These are phyloP conservation scores for Oryzias celebensis DNA, from an alignment of 2,113 vertebrate species.

Conservation along the genomic window DNA sequence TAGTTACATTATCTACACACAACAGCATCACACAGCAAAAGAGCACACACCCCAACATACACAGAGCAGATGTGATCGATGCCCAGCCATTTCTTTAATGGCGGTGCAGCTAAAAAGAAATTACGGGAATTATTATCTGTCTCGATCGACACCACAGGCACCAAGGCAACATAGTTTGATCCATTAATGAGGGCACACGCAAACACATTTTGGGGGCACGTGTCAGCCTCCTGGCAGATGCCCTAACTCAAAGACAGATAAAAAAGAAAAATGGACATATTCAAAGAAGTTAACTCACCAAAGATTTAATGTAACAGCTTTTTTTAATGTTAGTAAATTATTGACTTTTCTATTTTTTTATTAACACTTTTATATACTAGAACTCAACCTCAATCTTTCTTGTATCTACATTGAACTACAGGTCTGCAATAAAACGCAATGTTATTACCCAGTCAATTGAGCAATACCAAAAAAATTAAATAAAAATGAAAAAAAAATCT, in stretches of 20 bases:
- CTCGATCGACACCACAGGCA: slow-evolving; percentile 41
- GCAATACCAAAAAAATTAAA: slow-evolving; percentile 23
- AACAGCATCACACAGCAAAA: not conserved
- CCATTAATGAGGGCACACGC: slow-evolving; percentile 39
- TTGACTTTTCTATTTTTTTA: slow-evolving; percentile 29
- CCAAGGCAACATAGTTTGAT: slow-evolving; percentile 41
- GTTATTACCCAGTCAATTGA: slow-evolving; percentile 36
- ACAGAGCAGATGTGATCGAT: slow-evolving; percentile 66
- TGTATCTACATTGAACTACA: slow-evolving; percentile 25
- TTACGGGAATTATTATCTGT: slow-evolving; percentile 77
- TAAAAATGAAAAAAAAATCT: slow-evolving; percentile 5
- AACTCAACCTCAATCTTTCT: slow-evolving; percentile 34
- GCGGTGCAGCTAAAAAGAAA: slow-evolving; percentile 79
- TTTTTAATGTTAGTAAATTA: slow-evolving; percentile 36
- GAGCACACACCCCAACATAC: slow-evolving; percentile 4
- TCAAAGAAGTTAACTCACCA: slow-evolving; percentile 37
- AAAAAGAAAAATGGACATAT: slow-evolving; percentile 24
- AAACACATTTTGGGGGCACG: slow-evolving; percentile 14
- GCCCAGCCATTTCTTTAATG: slow-evolving; percentile 65
- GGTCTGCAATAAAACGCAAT: slow-evolving; percentile 28
- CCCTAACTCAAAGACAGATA: slow-evolving; percentile 10
- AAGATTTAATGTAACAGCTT: slow-evolving; percentile 26
- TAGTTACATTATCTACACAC: slow-evolving; percentile 37
- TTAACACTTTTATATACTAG: slow-evolving; percentile 3
- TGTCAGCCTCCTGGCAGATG: slow-evolving; percentile 12